phyloP scores from a whole-genome alignment of 1,140 invertebrate species.

The Pollicipes pollicipes region DNA sequence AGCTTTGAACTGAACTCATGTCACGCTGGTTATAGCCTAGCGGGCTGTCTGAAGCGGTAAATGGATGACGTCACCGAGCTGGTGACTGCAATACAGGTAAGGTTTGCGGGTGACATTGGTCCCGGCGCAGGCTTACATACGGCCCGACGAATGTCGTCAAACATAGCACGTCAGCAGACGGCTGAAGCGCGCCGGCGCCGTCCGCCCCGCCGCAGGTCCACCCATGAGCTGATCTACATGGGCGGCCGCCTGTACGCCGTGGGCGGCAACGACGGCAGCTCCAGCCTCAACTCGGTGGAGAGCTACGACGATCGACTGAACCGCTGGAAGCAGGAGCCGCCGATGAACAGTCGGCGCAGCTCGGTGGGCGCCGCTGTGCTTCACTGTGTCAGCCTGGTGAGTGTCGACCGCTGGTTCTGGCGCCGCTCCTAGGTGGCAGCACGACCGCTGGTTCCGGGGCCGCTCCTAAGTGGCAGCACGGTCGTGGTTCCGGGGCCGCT shows the following conservation, averaged over 20 bases:
- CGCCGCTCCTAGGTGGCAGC: too few relatives aligned
- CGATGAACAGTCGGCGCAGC: conserved; percentile 27
- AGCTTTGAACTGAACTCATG: too few relatives aligned
- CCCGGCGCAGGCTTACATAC: conserved; percentile 11
- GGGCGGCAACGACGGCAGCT: conserved; percentile 48
- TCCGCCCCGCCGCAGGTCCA: conserved; percentile 31
- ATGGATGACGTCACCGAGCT: not conserved
- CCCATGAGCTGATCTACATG: conserved; percentile 44
- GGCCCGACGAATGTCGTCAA: not conserved
- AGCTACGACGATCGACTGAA: conserved; percentile 40
- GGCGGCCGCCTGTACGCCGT: conserved; percentile 40
- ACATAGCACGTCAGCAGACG: not conserved
- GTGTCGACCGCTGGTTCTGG: not conserved
- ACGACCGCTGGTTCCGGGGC: too few relatives aligned
- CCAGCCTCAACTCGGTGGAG: conserved; percentile 48
- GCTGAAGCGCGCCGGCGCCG: not conserved
- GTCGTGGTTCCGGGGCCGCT: too few relatives aligned
- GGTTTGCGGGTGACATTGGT: not conserved
- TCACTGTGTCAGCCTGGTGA: conserved; percentile 35
- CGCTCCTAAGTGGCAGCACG: too few relatives aligned
- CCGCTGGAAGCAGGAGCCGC: conserved; percentile 43
- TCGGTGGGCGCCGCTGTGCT: conserved; percentile 38
- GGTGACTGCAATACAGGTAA: not conserved
- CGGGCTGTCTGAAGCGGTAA: too few relatives aligned
- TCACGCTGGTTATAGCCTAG: too few relatives aligned